Evolutionary conservation across 2,888 invertebrate genomes (phyloP), one percentile per base, ranked within the genome.

Genomic region (Agrochola lota): DNA sequence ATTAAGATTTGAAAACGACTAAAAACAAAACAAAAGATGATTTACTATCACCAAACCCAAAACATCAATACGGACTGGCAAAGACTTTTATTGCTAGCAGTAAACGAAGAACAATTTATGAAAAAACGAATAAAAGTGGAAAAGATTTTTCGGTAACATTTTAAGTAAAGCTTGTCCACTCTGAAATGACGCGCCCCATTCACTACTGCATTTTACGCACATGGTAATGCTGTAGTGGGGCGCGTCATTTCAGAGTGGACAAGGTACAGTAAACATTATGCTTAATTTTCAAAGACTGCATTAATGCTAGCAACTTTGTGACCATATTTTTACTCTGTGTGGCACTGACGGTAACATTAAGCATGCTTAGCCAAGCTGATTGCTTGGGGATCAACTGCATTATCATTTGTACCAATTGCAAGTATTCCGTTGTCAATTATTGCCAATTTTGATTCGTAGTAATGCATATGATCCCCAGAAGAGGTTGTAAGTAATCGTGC

Each of bases 61-160:
- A 77, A 85, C 63, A 63, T 80, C 43, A 83, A 85, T 66, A 74
- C 87, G 93, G 94, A 94, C 89, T 92, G 91, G 91, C 94, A 94
- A 94, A 95, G 94, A 93, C 40, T 77, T 62, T 55, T 91, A 91
- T 92, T 94, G 91, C 94, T 95, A 95, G 95, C 94, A 94, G 81
- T 55, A 64, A 79, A 60, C 3, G 15, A 52, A 4, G 9, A 62
- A 8, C 17, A 80, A 78, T 78, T 80, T 78, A 15, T 69, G 40
- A 20, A 63, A 76, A 73, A 64, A 20, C 12, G 6, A n/a, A 62
- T 17, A 62, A 71, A 75, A 30, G 2, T 23, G 17, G 26, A 35
- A 8, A 26, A 43, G 1, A 17, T 35, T 64, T 15, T 43, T 30
- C 40, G 12, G 60, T 17, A 20, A 30, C 9, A 23, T 30, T 40